Base-by-base conservation (phyloP, 2,888 invertebrate species). In the Caradrina kadenii region DNA sequence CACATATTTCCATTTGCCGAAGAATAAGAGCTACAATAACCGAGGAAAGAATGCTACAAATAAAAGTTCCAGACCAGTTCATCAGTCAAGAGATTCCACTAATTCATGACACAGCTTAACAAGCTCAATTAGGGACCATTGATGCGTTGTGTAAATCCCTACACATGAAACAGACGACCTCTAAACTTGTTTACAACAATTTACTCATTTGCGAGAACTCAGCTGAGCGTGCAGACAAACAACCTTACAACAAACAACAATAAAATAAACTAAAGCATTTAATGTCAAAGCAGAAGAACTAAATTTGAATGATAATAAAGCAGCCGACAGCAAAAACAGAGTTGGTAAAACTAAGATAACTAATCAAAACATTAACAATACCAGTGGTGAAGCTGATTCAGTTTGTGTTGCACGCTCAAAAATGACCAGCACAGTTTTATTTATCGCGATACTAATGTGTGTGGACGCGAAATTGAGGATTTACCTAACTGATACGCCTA, bases 401-500 rank as follows among this genome's bases (percentile, higher is more conserved):
- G 81, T 62, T 78, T 66, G 77, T 71, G 76, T 63, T 76, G 80
- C 85, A 89, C 90, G 89, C 67, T 61, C 72, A 80, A 86, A 80
- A 84, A 89, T 90, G 86, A 77, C 65, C 65, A 69, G 76, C 19
- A 62, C 81, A 55, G 69, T 88, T 55, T 77, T 87, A 73, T 80
- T 85, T 45, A 52, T 83, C 6, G 49, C 83, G 11, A 50, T 87
- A 60, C 68, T 88, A 17, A n/a, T 89, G n/a, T 83, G 83, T 78
- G 89, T 88, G 19, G 81, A 91, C 49, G 91, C 91, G 0, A 91
- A 89, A 86, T 22, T 91, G 50, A 86, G 84, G 19, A 87, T 93
- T 66, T 90, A 87, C 49, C 63, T 92, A 49, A 91, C 92, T 7
- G 93, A 95, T 22, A 83, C 87, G 0, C 93, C 93, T 0, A 83